Conservation (phyloP, 2,113 vertebrate genomes). For the Sturnira hondurensis region DNA sequence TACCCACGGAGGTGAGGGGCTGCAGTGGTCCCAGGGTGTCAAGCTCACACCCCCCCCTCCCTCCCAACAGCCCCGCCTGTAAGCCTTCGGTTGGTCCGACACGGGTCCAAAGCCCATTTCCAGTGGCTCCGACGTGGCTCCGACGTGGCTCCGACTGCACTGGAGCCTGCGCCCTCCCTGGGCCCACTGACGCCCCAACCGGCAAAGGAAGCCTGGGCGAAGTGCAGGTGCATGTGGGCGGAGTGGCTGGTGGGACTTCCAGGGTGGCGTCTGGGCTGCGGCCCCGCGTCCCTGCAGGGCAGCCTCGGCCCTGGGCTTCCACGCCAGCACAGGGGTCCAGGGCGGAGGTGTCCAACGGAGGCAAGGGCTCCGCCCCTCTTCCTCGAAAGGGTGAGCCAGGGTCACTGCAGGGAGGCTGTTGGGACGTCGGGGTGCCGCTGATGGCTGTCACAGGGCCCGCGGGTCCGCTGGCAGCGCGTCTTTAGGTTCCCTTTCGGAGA, state of each 20-base stretch:
- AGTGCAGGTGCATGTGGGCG: constrained; percentile 63
- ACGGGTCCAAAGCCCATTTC: constrained; percentile 78
- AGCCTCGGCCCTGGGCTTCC: constrained; percentile 53
- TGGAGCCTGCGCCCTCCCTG: constrained; percentile 69
- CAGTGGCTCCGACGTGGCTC: constrained; percentile 85
- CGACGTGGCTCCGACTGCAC: constrained; percentile 81
- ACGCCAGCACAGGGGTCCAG: constrained; percentile 49
- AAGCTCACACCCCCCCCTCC: constrained; percentile 54
- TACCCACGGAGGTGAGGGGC: constrained; percentile 70
- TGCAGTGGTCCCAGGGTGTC: constrained; percentile 61
- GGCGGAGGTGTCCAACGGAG: constrained; percentile 6
- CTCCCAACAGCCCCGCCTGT: constrained; percentile 53
- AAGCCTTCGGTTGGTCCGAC: constrained; percentile 74
- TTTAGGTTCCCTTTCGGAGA: constrained; percentile 92
- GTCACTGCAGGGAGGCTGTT: constrained; percentile 64
- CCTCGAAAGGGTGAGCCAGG: background rate
- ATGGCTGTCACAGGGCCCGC: constrained; percentile 80
- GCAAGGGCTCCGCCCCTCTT: constrained; percentile 41
- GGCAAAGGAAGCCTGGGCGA: constrained; percentile 70
- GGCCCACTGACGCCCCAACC: constrained; percentile 75
- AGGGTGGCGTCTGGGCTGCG: constrained; percentile 74
- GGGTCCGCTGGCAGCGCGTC: constrained; percentile 78
- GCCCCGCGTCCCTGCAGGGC: constrained; percentile 54
- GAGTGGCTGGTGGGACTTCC: constrained; percentile 22
- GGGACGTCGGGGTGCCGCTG: constrained; percentile 67